Conservation (phyloP, 1,140 invertebrate species). For the Eriocheir sinensis region DNA sequence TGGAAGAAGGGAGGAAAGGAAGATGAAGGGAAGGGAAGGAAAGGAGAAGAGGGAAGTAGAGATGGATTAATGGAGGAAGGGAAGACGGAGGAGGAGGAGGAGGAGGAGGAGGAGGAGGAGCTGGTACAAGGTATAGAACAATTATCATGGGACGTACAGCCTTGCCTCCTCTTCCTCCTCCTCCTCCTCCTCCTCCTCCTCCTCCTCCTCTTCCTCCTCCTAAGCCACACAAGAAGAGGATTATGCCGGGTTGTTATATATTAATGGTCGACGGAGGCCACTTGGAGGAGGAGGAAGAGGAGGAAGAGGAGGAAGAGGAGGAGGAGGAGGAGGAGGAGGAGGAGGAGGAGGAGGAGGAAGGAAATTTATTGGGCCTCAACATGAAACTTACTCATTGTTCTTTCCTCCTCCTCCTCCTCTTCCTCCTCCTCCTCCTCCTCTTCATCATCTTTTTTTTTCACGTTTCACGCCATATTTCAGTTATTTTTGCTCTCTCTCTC, state of each 20-base stretch:
- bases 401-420: background rate
- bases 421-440: background rate
- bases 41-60: conserved; percentile 26
- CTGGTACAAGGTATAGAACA: background rate
- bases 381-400: background rate
- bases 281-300: conserved; percentile 34
- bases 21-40: background rate
- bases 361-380: background rate
- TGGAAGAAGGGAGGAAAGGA: background rate
- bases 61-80: background rate
- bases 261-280: conserved; percentile 51
- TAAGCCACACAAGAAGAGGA: conserved; percentile 4
- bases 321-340: conserved; percentile 16
- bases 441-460: background rate
- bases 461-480: no score
- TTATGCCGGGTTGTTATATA: conserved; percentile 71
- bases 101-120: background rate
- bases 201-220: conserved; percentile 31
- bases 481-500: no score
- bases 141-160: conserved; percentile 23
- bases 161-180: background rate
- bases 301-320: background rate
- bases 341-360: background rate
- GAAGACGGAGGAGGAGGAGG: background rate
- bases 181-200: background rate